These are phyloP conservation scores for Terrapene triunguis DNA, from an alignment of 2,113 vertebrate species.

Conservation along the genomic window DNA sequence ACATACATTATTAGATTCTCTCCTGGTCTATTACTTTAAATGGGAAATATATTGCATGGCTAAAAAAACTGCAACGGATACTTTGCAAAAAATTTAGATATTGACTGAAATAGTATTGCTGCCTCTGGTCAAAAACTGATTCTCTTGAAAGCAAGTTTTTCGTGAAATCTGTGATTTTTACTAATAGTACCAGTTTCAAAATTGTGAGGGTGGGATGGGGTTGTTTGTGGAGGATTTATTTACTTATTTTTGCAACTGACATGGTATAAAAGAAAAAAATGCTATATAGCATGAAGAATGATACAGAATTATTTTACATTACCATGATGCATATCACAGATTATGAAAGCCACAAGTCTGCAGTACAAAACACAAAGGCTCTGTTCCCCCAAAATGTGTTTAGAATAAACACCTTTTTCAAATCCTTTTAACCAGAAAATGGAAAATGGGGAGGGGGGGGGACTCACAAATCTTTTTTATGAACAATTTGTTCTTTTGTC, in stretches of 20 bases:
- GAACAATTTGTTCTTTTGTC: background rate
- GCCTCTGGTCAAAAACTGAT: background rate
- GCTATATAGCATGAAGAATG: background rate
- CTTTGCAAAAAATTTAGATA: background rate
- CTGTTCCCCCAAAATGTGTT: background rate
- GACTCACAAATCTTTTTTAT: background rate
- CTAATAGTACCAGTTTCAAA: background rate
- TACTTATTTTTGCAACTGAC: background rate
- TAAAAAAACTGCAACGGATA: background rate
- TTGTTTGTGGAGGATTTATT: background rate
- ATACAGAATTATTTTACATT: background rate
- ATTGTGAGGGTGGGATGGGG: rapidly evolving
- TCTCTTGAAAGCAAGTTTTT: background rate
- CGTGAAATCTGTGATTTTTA: background rate
- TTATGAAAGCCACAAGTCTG: background rate
- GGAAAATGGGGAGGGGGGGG: background rate
- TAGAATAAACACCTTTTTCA: background rate
- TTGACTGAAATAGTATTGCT: background rate
- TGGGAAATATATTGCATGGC: background rate
- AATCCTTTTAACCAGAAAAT: background rate
- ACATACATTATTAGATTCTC: background rate
- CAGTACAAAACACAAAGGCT: background rate
- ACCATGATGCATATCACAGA: background rate
- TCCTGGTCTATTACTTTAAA: background rate
- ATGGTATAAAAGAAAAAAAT: background rate